Conservation (phyloP, 64 coral and sea anemone species). For the Trachythela sp. region DNA sequence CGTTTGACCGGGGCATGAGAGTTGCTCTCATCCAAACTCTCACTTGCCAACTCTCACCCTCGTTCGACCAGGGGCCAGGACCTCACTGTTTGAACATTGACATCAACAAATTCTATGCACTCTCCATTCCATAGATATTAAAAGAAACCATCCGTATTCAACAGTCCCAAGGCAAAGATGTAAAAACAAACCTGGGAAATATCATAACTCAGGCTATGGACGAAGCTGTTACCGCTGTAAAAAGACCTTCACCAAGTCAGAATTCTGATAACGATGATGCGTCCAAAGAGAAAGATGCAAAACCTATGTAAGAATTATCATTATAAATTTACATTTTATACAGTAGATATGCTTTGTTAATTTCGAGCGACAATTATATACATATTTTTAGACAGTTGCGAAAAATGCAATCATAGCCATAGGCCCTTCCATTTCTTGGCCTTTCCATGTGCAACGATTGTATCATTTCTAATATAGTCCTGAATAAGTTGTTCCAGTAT, state of each 20-base stretch:
- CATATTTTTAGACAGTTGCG: too few species aligned
- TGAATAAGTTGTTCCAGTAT: too few species aligned
- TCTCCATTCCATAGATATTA: conserved; percentile 55
- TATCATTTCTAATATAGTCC: too few species aligned
- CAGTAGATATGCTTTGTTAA: not conserved
- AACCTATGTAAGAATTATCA: not conserved
- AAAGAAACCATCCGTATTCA: conserved; percentile 56
- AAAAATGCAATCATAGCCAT: too few species aligned
- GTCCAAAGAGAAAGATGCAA: not conserved
- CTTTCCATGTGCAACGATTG: too few species aligned
- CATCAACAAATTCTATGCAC: too few species aligned
- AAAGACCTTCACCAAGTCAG: conserved; percentile 44
- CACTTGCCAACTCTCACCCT: too few species aligned
- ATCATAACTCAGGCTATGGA: conserved; percentile 94
- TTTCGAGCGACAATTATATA: too few species aligned
- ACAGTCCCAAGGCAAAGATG: conserved; percentile 9
- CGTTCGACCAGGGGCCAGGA: too few species aligned
- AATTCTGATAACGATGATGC: conserved; percentile 28
- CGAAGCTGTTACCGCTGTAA: conserved; percentile 88
- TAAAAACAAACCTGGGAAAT: conserved; percentile 51
- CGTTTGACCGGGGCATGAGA: not conserved
- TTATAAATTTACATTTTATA: not conserved
- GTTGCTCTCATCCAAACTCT: too few species aligned
- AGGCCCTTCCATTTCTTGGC: too few species aligned
- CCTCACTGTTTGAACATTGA: too few species aligned